Evolutionary conservation across 2,797 vertebrate species (phyloP), one percentile per base, ranked within the genome.

Genomic region (Myoxocephalus aenaeus): DNA sequence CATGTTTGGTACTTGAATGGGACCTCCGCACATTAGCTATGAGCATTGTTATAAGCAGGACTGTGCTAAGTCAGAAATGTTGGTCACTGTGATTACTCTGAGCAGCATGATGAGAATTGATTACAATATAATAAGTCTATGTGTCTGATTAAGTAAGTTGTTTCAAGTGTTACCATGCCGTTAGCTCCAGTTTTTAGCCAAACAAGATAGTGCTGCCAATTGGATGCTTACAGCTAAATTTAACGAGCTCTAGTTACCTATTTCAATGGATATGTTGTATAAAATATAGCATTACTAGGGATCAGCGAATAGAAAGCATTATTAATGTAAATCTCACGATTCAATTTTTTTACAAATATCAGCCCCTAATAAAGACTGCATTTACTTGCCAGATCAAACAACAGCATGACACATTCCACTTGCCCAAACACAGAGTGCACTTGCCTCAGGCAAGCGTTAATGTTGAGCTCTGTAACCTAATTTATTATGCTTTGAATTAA

Each of bases 401-500:
- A 51, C 50, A 22, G 20, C 50, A 51, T 22, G 50, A 22, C 1
- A 8, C n/a, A 22, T 25, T 53, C 50, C 50, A 53, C 11, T 53
- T 53, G n/a, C n/a, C 50, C 10, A 3, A 53, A 13, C 50, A 53
- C 50, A 53, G 50, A 53, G 22, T 53, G 12, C 9, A 53, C 50
- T 53, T 53, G n/a, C n/a, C 4, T 25, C 3, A 2, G n/a, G n/a
- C 10, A 53, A 53, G 48, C 22, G 10, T n/a, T 51, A 22, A 50
- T 50, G 11, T 25, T 25, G 50, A 25, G 22, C 51, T 11, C 11
- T 64, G 7, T 46, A 67, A 58, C 32, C 29, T 53, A 17, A 50
- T 81, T 64, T 71, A 40, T 62, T 62, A 17, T 48, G 32, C 63
- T 77, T 80, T 53, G 20, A 63, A 57, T 69, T 29, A 3, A 71